A percentile compares a stretch with the other conserved stretches of the same genome.
These are phyloP conservation scores for Prosapia bicincta DNA, from an alignment of 2,888 invertebrate species.

Conservation along the genomic window DNA sequence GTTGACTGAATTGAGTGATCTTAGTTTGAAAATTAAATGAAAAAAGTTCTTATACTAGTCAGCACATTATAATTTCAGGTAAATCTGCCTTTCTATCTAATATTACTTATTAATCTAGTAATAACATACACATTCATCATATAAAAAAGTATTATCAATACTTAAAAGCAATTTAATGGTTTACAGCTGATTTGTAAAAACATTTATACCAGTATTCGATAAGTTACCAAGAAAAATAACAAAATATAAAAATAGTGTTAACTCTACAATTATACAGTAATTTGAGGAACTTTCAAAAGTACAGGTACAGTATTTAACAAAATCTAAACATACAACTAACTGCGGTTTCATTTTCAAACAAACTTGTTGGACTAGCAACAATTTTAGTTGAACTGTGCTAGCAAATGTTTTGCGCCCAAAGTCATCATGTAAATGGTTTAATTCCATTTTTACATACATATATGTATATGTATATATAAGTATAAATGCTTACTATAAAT, in stretches of 20 bases:
- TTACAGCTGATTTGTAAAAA: not conserved
- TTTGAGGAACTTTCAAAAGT: constrained; percentile 18
- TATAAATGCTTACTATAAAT: not conserved
- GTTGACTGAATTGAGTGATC: too few relatives aligned
- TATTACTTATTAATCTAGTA: too few relatives aligned
- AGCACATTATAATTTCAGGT: too few relatives aligned
- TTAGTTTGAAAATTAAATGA: too few relatives aligned
- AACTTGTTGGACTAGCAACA: not conserved
- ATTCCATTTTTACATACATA: constrained; percentile 9
- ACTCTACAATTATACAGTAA: constrained; percentile 24
- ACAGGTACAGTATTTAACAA: constrained; percentile 26
- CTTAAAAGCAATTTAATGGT: not conserved
- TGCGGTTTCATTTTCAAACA: constrained; percentile 9
- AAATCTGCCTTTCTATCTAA: too few relatives aligned
- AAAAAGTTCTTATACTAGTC: too few relatives aligned
- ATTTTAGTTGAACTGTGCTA: constrained; percentile 13
- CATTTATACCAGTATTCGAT: not conserved
- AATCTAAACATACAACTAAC: constrained; percentile 20
- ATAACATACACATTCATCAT: too few relatives aligned
- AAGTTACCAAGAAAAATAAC: constrained; percentile 25
- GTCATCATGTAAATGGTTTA: constrained; percentile 18
- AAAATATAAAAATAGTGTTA: constrained; percentile 26
- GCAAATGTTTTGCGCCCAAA: constrained; percentile 18
- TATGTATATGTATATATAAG: not conserved
- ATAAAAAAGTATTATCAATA: not conserved